Percentiles rank a stretch among this genome's conserved stretches.
Evolutionary conservation across 2,888 invertebrate genomes (phyloP).

Genomic region (Drosophila barbarae): DNA sequence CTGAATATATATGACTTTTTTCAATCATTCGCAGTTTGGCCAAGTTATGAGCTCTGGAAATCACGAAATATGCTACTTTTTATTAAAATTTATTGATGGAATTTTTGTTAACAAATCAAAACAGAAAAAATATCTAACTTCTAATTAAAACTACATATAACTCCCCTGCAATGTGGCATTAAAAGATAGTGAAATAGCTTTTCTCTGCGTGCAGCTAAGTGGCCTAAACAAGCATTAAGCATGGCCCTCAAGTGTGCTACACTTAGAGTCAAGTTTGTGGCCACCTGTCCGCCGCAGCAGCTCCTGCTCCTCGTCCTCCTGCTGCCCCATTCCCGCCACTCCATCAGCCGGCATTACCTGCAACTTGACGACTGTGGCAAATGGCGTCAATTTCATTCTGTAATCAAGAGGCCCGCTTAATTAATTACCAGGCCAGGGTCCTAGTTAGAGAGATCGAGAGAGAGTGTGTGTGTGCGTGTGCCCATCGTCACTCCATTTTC

Average conservation of each 20-base stretch:
- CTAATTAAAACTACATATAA: not conserved
- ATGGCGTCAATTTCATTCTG: conserved; percentile 69
- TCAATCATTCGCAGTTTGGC: not conserved
- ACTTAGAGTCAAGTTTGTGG: conserved; percentile 43
- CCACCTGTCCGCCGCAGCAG: conserved; percentile 6
- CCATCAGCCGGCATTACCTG: conserved; percentile 6
- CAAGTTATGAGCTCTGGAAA: not conserved
- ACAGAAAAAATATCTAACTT: not conserved
- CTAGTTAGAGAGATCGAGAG: not conserved
- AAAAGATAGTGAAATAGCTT: not conserved
- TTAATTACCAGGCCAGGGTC: conserved; percentile 54
- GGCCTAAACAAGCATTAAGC: conserved; percentile 30
- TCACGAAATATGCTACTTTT: not conserved
- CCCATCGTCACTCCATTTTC: conserved; percentile 2
- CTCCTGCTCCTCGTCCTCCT: not conserved
- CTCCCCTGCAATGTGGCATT: not conserved
- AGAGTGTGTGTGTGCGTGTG: conserved; percentile 1
- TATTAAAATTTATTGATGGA: not conserved
- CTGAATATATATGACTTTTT: not conserved
- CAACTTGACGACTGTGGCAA: conserved; percentile 40
- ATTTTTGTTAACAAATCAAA: no score
- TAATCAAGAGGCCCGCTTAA: conserved; percentile 69
- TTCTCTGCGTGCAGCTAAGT: conserved; percentile 8
- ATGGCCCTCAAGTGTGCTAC: conserved; percentile 60
- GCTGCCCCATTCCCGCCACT: not conserved